Conservation (phyloP, 2,888 invertebrate genomes). For the Myopa testacea region DNA sequence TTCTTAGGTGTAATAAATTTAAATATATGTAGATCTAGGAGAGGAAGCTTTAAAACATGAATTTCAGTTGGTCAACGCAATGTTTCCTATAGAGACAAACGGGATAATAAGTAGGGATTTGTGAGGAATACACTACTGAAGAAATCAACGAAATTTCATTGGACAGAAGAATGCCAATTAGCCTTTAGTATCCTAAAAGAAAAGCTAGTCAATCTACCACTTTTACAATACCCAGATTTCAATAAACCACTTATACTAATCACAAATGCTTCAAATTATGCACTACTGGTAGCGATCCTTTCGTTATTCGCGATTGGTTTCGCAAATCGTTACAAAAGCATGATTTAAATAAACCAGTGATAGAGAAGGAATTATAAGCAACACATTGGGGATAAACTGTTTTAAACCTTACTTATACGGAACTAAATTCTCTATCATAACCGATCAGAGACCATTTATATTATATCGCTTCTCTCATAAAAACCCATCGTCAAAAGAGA, state of each 20-base stretch:
- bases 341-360: not conserved
- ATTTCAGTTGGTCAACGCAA: not conserved
- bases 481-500: not conserved
- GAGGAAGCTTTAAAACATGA: not conserved
- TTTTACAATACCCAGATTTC: conserved; percentile 4
- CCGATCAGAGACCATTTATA: not conserved
- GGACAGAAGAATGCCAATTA: not conserved
- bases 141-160: not conserved
- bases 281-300: not conserved
- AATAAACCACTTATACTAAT: conserved; percentile 1
- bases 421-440: not conserved
- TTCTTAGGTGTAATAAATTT: too few relatives aligned
- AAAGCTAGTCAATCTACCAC: conserved; percentile 2
- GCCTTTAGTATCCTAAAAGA: not conserved
- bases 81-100: not conserved
- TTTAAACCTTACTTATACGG: not conserved
- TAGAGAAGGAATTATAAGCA: conserved; percentile 11
- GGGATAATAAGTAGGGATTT: not conserved
- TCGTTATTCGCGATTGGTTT: not conserved
- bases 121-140: not conserved
- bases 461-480: not conserved
- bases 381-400: conserved; percentile 3
- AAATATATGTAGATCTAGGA: too few relatives aligned
- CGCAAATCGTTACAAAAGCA: not conserved
- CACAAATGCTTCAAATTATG: conserved; percentile 12